Evolutionary conservation across 2,797 vertebrate species (phyloP).

Genomic region (Okamejei kenojei): DNA sequence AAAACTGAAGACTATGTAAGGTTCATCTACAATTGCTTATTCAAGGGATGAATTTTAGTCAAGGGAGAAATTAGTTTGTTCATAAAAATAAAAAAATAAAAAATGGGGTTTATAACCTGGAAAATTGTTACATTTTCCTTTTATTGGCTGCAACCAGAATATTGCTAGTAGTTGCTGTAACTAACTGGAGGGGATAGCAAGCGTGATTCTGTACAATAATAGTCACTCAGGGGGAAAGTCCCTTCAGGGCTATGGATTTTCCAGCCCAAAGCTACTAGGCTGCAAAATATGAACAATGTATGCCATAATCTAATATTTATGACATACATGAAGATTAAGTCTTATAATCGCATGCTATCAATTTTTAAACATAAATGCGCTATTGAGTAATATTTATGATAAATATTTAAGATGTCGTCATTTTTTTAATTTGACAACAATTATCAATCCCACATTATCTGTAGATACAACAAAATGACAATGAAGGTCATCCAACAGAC

Average conservation of each 20-base stretch:
- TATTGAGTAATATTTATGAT: background rate
- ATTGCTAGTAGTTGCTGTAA: background rate
- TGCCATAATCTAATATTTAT: background rate
- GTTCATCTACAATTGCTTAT: background rate
- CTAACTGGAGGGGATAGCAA: background rate
- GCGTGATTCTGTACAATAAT: background rate
- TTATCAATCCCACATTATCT: background rate
- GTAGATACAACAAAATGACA: background rate
- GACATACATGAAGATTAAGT: background rate
- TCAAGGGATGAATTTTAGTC: background rate
- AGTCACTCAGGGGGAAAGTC: too few relatives aligned
- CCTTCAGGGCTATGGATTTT: background rate
- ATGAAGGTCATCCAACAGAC: background rate
- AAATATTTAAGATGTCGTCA: background rate
- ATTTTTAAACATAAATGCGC: background rate
- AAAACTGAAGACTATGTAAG: background rate
- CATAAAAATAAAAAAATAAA: background rate
- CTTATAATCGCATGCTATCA: background rate
- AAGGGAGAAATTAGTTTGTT: background rate
- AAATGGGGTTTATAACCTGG: background rate
- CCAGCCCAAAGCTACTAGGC: background rate
- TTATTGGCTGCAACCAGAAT: background rate
- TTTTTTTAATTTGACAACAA: background rate
- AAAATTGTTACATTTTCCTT: background rate
- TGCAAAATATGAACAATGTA: background rate